phyloP scores from a whole-genome alignment of 2,113 vertebrate genomes.

The Ploceus nigricollis region DNA sequence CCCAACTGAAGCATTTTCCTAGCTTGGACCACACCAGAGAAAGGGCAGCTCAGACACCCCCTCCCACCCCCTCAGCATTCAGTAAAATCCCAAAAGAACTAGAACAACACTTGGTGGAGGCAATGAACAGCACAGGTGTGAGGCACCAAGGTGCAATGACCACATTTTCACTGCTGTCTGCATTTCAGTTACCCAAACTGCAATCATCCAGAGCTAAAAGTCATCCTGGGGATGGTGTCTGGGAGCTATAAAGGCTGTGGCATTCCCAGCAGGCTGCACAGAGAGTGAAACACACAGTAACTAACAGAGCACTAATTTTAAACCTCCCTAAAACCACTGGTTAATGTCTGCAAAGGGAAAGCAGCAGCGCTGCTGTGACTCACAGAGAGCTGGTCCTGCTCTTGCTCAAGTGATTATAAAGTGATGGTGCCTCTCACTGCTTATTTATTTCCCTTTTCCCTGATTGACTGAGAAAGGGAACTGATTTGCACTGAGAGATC shows the following conservation, averaged over 20 bases:
- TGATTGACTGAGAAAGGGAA: background rate
- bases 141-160: background rate
- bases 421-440: background rate
- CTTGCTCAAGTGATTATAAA: background rate
- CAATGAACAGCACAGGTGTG: background rate
- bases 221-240: background rate
- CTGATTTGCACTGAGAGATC: background rate
- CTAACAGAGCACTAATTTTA: slow-evolving; percentile 24
- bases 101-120: background rate
- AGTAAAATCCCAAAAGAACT: background rate
- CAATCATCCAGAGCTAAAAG: background rate
- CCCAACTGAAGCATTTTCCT: background rate
- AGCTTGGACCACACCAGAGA: background rate
- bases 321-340: slow-evolving; percentile 9
- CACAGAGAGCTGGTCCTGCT: background rate
- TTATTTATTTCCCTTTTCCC: background rate
- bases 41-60: background rate
- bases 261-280: background rate
- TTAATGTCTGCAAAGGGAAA: background rate
- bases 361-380: background rate
- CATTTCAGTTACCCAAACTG: background rate
- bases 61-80: background rate
- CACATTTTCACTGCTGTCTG: background rate
- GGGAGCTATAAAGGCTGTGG: background rate
- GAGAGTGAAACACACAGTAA: background rate